Evolutionary conservation across 2,888 invertebrate species (phyloP), one percentile per base, ranked within the genome.

Genomic region (Colletes collaris): DNA sequence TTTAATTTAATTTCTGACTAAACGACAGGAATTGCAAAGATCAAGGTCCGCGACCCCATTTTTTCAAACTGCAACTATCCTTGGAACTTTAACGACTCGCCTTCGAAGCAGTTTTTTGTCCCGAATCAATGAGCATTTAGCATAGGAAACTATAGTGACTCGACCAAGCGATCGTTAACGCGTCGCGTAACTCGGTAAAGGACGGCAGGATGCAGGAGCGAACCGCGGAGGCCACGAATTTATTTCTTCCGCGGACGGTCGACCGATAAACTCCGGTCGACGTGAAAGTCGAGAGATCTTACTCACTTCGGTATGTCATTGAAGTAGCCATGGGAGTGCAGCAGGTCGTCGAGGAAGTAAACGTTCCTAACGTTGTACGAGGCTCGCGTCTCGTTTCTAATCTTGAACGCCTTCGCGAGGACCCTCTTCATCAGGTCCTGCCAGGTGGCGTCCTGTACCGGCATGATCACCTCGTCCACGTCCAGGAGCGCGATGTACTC

Each of bases 401-500:
- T 94, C 82, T 96, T 95, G 66, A 96, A 93, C 2, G 96, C 95
- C 90, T 96, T 96, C 0, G 95, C 94, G 85, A 96, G 93, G 37
- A 96, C 95, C 82, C 96, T 95, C 63, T 94, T 94, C 96, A 98
- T 96, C 80, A 98, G 94, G 83, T 95, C 95, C 67, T 94, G 94
- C 98, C 98, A 99, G 0, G 95, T 94, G 16, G 92, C 92, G 89
- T 96, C 95, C 87, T 96, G 95, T 86, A 97, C 94, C 7, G 98
- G 98, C 96, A 99, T 97, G 87, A 99, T 98, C 72, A 98, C 97
- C 93, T 99, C 99, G 93, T 99, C 99, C 84, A 98, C 97, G 92
- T 99, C 99, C 68, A 98, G 94, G 76, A 99, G 94, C n/a, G 97
- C 97, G 70, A 98, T 96, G 93, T 97, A 98, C 83, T 97, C 96